These are phyloP conservation scores for Sebastes melanostomus DNA, from an alignment of 2,797 vertebrate species.

Conservation along the genomic window DNA sequence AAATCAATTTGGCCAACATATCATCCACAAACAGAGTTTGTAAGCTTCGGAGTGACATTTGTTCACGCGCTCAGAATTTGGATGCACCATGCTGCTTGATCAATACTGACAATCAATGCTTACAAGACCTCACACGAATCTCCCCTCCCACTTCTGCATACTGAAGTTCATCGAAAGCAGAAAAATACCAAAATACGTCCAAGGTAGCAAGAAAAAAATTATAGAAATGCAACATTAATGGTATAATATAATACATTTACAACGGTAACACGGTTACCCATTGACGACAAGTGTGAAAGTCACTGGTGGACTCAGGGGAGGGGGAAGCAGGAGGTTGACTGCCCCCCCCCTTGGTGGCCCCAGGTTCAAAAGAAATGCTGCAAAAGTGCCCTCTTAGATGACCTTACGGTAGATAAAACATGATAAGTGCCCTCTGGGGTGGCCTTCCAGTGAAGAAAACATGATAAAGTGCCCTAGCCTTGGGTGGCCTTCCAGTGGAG, in stretches of 20 bases:
- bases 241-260: background rate
- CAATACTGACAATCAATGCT: conserved; percentile 15
- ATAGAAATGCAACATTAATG: background rate
- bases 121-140: background rate
- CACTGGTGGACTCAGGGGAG: too few relatives aligned
- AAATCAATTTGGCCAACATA: conserved; percentile 5
- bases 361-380: too few relatives aligned
- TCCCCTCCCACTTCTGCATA: background rate
- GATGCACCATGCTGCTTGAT: conserved; percentile 16
- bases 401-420: too few relatives aligned
- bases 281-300: background rate
- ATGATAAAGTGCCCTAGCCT: too few relatives aligned
- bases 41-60: background rate
- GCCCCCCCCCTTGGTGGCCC: too few relatives aligned
- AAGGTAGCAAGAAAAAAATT: background rate
- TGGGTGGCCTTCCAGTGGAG: too few relatives aligned
- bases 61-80: background rate
- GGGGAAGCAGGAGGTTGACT: too few relatives aligned
- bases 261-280: background rate
- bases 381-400: too few relatives aligned
- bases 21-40: background rate
- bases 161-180: background rate
- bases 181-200: background rate
- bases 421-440: too few relatives aligned
- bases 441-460: too few relatives aligned